These are phyloP conservation scores for Falco punctatus DNA, from an alignment of 2,113 vertebrate species.

Conservation along the genomic window DNA sequence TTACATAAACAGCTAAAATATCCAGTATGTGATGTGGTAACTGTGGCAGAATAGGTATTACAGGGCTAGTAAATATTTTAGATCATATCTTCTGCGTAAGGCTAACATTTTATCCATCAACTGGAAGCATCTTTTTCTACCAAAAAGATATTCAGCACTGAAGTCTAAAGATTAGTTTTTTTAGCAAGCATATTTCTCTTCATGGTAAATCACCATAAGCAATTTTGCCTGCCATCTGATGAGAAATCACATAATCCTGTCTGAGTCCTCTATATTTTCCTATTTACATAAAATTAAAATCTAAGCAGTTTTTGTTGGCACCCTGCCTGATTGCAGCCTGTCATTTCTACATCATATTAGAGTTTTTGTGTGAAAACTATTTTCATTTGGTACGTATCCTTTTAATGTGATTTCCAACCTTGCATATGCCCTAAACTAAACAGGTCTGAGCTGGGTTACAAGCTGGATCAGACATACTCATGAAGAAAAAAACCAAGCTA, in stretches of 20 bases:
- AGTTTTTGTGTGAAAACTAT: neutral
- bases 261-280: neutral
- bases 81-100: neutral
- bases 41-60: neutral
- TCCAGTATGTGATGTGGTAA: neutral
- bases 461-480: neutral
- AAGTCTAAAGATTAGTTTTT: neutral
- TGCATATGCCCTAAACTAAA: neutral
- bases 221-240: neutral
- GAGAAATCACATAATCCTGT: neutral
- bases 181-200: neutral
- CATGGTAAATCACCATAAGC: neutral
- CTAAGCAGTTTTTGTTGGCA: neutral
- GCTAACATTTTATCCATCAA: neutral
- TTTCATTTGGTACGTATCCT: neutral
- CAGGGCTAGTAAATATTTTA: neutral
- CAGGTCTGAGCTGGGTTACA: neutral
- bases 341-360: neutral
- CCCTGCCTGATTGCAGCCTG: neutral
- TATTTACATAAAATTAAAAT: constrained; percentile 3
- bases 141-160: neutral
- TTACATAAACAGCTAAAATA: neutral
- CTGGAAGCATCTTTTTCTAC: neutral
- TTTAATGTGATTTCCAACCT: neutral
- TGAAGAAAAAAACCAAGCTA: neutral